Base-by-base conservation (phyloP, 2,888 invertebrate species). In the Synanthedon vespiformis region DNA sequence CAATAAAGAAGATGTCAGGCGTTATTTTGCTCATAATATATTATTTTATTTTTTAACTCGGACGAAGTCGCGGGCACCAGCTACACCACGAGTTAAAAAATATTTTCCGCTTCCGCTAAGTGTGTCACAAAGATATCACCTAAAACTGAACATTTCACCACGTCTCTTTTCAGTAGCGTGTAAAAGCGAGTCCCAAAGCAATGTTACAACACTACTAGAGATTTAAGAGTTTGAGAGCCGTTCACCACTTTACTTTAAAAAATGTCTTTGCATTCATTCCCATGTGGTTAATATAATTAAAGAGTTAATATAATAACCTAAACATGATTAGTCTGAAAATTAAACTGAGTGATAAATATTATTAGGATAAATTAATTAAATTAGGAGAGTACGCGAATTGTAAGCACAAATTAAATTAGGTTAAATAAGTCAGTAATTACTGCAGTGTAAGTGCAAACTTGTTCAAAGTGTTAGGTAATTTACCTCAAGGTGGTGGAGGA, bases 211-310 rank as follows among this genome's bases (percentile, higher is more conserved):
- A 54, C 49, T 51, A 41, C 40, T 52, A 52, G 56, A 58, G 60
- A 61, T 63, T 63, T 62, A 60, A 64, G 63, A 61, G 64, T 60
- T 57, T 61, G 60, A 63, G 60, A 60, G 62, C 56, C 52, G 54
- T 55, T 56, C 56, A 58, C 54, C 56, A 51, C 51, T 54, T 54
- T 52, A 53, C 54, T 52, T 54, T 57, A 57, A 60, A 58, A 34
- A 34, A 1, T 34, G 34, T 34, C 34, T 34, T 34, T 34, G 34
- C 34, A 34, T 0, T 34, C 2, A 34, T 10, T 34, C 34, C 34
- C 34, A 2, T 34, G 2, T 2, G 34, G 34, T 34, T 34, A 34
- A 34, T 34, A 34, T 34, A 34, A 34, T 34, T 34, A 34, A 8
- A 34, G 10, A 34, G 10, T 34, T 34, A 34, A 34, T 34, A 34